Base-by-base conservation (phyloP, 2,797 vertebrate species). In the Clamator glandarius region DNA sequence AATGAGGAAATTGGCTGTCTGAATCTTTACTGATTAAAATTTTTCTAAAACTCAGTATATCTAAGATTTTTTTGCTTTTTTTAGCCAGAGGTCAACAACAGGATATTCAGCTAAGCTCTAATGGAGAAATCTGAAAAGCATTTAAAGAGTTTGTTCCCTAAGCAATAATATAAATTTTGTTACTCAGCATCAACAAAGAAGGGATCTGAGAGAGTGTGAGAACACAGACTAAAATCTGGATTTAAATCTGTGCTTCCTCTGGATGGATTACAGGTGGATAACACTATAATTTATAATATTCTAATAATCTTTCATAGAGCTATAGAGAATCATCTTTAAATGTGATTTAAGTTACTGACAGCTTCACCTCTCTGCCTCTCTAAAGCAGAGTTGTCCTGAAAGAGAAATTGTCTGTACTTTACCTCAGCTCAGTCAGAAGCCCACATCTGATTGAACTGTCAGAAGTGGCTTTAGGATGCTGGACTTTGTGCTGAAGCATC, bases 181-280 rank as follows among this genome's bases (percentile, higher is more conserved):
- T 83, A 48, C 23, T 35, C 7, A 85, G 50, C 87, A 55, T n/a
- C 23, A 70, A 13, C 19, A 68, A 86, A 58, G 7, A 75, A 74
- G n/a, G n/a, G n/a, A n/a, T n/a, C n/a, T n/a, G n/a, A n/a, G 16
- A n/a, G 26, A 58, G 5, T 31, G 23, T 44, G 33, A 95, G 90
- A 93, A 70, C 11, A 24, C 26, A 73, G 31, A 82, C 5, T 4
- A 24, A 82, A 70, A 39, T 77, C 16, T 63, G 42, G 9, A 55
- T 66, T 90, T 84, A 44, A 86, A 20, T 88, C 46, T 55, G 28
- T 7, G 64, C 17, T 68, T 89, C 42, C 20, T 73, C 59, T 24
- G 36, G 18, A 41, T 0, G 1, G 5, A 0, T 36, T 90, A 4
- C 11, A 12, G 2, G 3, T 24, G 11, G 16, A 36, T 66, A 41